Conservation (phyloP, 2,888 invertebrate species). For the Hesperia comma region DNA sequence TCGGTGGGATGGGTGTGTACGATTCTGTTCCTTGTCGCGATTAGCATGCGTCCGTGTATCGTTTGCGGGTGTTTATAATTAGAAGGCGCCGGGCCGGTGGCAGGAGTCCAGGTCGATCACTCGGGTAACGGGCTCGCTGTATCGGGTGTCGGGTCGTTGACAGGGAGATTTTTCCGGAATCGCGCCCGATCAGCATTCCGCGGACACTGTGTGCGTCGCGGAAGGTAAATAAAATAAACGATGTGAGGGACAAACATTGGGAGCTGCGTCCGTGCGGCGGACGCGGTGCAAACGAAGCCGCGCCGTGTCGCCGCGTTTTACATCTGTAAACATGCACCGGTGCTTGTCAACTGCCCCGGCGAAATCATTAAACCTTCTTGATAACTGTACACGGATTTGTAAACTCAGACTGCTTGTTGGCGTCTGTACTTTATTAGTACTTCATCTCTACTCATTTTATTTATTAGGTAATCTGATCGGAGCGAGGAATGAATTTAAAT, state of each 20-base stretch:
- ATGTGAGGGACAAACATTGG: constrained; percentile 17
- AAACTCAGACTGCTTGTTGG: too few relatives aligned
- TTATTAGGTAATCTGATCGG: too few relatives aligned
- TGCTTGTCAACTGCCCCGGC: background rate
- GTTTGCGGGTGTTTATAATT: constrained; percentile 69
- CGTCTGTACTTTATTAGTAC: background rate
- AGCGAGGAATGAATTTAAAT: too few relatives aligned
- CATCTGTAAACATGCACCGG: constrained; percentile 22
- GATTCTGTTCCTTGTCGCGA: constrained; percentile 61
- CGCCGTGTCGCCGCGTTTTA: constrained; percentile 19
- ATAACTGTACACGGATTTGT: background rate
- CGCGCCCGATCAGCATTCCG: constrained; percentile 58
- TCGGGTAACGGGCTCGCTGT: constrained; percentile 78
- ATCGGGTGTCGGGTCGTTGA: constrained; percentile 78
- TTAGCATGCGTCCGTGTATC: constrained; percentile 66
- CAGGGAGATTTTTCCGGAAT: constrained; percentile 70
- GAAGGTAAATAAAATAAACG: constrained; percentile 32
- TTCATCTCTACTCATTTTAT: background rate
- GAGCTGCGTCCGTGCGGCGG: constrained; percentile 17
- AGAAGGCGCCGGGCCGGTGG: constrained; percentile 72
- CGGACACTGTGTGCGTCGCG: constrained; percentile 15
- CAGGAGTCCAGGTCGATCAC: constrained; percentile 81
- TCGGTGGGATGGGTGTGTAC: constrained; percentile 49
- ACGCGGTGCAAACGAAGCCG: constrained; percentile 18
- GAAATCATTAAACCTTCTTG: constrained; percentile 9